Evolutionary conservation across 1,140 invertebrate species (phyloP).

Genomic region (Drosophila neocordata): DNA sequence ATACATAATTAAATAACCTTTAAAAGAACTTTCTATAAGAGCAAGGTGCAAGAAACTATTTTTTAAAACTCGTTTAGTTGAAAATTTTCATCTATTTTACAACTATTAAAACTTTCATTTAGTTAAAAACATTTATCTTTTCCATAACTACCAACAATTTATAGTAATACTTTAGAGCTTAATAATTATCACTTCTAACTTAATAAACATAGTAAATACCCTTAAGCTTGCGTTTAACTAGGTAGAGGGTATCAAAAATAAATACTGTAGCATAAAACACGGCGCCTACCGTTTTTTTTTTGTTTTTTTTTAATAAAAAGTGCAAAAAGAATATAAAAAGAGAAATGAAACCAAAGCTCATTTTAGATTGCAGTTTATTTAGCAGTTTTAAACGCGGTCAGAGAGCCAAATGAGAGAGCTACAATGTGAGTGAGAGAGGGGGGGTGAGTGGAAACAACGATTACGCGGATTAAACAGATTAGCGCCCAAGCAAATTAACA

Average conservation of each 20-base stretch:
- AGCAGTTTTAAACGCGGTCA: constrained; percentile 14
- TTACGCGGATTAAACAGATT: constrained; percentile 50
- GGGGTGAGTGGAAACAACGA: neutral
- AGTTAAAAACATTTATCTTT: too few species aligned
- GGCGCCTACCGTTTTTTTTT: neutral
- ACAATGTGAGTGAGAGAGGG: neutral
- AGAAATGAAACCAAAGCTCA: constrained; percentile 16
- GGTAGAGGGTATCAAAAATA: neutral
- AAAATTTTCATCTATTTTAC: too few species aligned
- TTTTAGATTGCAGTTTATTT: constrained; percentile 21
- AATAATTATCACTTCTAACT: too few species aligned
- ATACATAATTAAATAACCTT: too few species aligned
- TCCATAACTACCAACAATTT: too few species aligned
- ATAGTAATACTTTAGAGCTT: too few species aligned
- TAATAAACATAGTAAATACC: too few species aligned
- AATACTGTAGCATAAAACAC: constrained; percentile 40
- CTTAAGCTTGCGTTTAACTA: neutral
- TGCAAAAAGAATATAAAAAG: neutral
- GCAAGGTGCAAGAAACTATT: too few species aligned
- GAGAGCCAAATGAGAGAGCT: neutral
- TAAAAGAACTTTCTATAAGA: too few species aligned
- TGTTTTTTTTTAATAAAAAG: neutral
- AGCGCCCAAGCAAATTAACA: constrained; percentile 54
- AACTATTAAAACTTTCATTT: too few species aligned
- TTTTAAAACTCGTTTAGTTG: too few species aligned